These are phyloP conservation scores for Corythornis madagascariensis DNA, from an alignment of 2,113 vertebrate genomes.

Conservation along the genomic window DNA sequence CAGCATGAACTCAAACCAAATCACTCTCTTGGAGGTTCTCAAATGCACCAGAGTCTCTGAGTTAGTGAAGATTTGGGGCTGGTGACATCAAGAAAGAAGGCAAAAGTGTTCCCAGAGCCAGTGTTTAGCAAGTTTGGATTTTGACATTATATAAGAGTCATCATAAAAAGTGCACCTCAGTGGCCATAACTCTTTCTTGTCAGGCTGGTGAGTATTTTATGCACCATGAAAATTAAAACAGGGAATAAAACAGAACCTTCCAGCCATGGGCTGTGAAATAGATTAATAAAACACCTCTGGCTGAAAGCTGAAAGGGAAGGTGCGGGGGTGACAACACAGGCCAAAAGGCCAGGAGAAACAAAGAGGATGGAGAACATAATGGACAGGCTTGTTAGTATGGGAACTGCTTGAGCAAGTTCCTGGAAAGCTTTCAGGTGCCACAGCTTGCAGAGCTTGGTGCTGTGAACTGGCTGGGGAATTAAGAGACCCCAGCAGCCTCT, in stretches of 20 bases:
- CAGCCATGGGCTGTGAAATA: constrained; percentile 21
- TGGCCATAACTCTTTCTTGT: constrained; percentile 59
- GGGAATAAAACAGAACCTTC: constrained; percentile 58
- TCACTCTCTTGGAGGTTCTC: not conserved
- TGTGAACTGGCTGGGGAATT: not conserved
- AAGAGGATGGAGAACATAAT: not conserved
- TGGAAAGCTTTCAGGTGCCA: not conserved
- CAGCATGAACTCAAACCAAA: not conserved
- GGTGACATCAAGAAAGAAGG: constrained; percentile 33
- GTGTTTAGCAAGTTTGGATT: constrained; percentile 58
- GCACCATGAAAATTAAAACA: constrained; percentile 66
- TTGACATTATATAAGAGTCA: constrained; percentile 59
- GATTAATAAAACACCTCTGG: constrained; percentile 45
- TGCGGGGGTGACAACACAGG: not conserved
- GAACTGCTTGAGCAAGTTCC: not conserved
- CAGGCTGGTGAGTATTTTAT: constrained; percentile 64
- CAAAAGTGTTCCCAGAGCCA: constrained; percentile 41
- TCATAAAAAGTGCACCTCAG: constrained; percentile 59
- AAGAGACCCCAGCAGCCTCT: not conserved
- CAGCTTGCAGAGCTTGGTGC: not conserved
- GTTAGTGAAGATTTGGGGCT: constrained; percentile 47
- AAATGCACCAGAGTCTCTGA: not conserved
- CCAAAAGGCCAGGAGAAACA: constrained; percentile 4
- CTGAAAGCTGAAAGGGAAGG: constrained; percentile 3
- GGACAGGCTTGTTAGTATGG: not conserved